Evolutionary conservation across 2,888 invertebrate genomes (phyloP).

Genomic region (Dinocampus coccinellae): DNA sequence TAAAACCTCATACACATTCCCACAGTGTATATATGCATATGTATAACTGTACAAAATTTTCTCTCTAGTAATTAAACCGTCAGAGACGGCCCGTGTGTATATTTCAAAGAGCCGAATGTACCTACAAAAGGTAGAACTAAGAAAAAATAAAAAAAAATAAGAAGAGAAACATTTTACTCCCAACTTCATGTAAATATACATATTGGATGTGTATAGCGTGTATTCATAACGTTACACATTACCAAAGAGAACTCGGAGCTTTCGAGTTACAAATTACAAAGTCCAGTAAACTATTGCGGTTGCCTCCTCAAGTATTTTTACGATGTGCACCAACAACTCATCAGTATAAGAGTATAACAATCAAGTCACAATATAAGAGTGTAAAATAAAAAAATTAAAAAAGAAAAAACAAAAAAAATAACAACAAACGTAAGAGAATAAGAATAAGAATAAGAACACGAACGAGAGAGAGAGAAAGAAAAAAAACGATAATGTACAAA

Average conservation of each 20-base stretch:
- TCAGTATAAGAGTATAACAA: conserved; percentile 26
- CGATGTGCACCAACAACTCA: conserved; percentile 33
- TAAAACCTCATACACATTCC: not conserved
- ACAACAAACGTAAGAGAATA: no score
- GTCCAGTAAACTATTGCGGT: conserved; percentile 39
- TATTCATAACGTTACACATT: conserved; percentile 43
- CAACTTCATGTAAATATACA: conserved; percentile 3
- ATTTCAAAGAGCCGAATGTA: conserved; percentile 14
- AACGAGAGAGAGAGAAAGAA: not conserved
- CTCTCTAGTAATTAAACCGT: conserved; percentile 22
- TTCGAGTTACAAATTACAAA: conserved; percentile 56
- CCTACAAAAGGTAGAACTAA: conserved; percentile 1
- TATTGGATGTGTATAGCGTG: conserved; percentile 45
- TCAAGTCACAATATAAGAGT: conserved; percentile 16
- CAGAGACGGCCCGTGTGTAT: conserved; percentile 5
- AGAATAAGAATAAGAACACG: not conserved
- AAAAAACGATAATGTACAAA: not conserved
- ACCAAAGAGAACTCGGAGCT: conserved; percentile 30
- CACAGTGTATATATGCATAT: not conserved
- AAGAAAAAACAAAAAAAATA: no score
- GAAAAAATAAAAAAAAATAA: no score
- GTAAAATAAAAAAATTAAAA: no score
- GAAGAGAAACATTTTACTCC: not conserved
- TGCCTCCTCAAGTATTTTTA: conserved; percentile 48
- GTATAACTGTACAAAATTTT: not conserved